phyloP scores from a whole-genome alignment of 2,888 invertebrate species.

The Synanthedon myopaeformis region DNA sequence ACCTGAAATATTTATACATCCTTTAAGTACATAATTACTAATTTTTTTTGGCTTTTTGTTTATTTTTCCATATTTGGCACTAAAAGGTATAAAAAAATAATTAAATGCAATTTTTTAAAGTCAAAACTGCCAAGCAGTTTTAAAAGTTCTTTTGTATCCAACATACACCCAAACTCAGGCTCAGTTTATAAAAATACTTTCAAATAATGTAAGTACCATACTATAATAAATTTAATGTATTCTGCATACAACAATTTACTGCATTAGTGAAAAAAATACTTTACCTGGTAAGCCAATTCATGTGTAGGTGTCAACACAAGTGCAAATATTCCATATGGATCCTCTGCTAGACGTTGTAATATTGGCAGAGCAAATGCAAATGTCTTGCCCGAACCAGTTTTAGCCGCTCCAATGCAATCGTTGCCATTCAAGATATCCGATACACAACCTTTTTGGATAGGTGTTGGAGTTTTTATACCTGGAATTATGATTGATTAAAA shows the following conservation, averaged over 20 bases:
- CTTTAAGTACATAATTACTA: background rate
- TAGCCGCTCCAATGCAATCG: slow-evolving; percentile 96
- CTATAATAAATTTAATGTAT: too few relatives aligned
- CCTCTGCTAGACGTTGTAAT: slow-evolving; percentile 89
- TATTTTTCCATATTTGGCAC: too few relatives aligned
- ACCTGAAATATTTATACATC: slow-evolving; percentile 70
- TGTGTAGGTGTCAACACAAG: slow-evolving; percentile 95
- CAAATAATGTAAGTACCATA: too few relatives aligned
- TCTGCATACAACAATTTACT: too few relatives aligned
- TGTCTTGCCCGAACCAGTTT: slow-evolving; percentile 98
- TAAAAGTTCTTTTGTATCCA: too few relatives aligned
- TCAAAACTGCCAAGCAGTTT: too few relatives aligned
- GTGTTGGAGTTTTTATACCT: slow-evolving; percentile 84
- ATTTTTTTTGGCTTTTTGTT: background rate
- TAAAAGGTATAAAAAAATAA: too few relatives aligned
- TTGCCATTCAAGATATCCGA: slow-evolving; percentile 80
- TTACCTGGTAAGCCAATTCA: slow-evolving; percentile 87
- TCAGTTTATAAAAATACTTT: too few relatives aligned
- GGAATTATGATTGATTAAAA: slow-evolving; percentile 6
- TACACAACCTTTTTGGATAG: slow-evolving; percentile 86
- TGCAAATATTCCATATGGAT: slow-evolving; percentile 97
- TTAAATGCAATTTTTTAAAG: too few relatives aligned
- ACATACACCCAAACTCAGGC: too few relatives aligned
- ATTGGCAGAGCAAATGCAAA: slow-evolving; percentile 97
- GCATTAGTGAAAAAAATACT: too few relatives aligned